Percentiles rank a stretch among this genome's conserved stretches.
Conservation (phyloP, 2,888 invertebrate genomes). For the Metalampra italica region DNA sequence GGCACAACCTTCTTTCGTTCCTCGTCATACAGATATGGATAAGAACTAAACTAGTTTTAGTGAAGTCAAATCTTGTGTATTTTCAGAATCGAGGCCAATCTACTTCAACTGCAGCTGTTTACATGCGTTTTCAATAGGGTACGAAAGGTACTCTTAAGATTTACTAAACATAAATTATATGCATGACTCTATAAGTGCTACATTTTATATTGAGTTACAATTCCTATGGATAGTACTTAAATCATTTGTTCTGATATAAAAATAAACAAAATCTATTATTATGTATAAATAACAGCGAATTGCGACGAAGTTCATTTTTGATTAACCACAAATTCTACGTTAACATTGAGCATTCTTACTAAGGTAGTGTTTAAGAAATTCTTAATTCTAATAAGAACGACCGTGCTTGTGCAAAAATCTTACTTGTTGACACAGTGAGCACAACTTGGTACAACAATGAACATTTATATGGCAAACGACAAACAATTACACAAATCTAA, state of each 20-base stretch:
- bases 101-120: neutral
- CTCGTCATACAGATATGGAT: too few species aligned
- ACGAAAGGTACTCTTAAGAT: conserved; percentile 17
- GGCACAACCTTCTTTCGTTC: too few species aligned
- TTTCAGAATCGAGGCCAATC: too few species aligned
- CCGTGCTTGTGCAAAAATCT: conserved; percentile 65
- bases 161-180: conserved; percentile 9
- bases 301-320: conserved; percentile 34
- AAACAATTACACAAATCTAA: conserved; percentile 58
- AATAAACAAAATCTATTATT: conserved; percentile 21
- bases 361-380: conserved; percentile 41
- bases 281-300: conserved; percentile 44
- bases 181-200: neutral
- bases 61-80: too few species aligned
- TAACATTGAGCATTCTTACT: conserved; percentile 70
- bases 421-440: conserved; percentile 50
- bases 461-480: conserved; percentile 71
- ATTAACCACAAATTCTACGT: conserved; percentile 37
- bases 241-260: conserved; percentile 4
- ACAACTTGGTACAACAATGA: conserved; percentile 62
- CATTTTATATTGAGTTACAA: neutral
- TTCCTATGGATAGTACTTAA: neutral
- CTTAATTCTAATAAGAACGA: conserved; percentile 54
- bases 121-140: conserved; percentile 10
- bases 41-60: too few species aligned